phyloP scores from a whole-genome alignment of 2,888 invertebrate genomes.

The Andrena bicolor region DNA sequence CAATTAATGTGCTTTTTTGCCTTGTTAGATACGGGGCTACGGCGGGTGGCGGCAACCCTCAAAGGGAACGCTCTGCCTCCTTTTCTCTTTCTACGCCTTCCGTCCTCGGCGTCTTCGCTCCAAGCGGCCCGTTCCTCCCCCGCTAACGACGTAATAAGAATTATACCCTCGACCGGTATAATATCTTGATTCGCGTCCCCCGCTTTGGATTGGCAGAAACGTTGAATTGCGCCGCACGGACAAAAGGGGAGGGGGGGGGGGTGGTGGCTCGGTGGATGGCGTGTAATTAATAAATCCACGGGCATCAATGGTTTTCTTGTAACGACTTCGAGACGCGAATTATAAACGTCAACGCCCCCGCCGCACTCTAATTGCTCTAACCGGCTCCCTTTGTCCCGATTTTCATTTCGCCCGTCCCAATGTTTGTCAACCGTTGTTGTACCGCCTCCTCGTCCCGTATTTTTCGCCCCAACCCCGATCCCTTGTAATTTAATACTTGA shows the following conservation, averaged over 20 bases:
- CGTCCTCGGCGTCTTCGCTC: constrained; percentile 7
- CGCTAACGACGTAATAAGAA: constrained; percentile 72
- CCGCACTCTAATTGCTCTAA: constrained; percentile 42
- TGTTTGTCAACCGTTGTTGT: constrained; percentile 42
- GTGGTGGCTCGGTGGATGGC: constrained; percentile 30
- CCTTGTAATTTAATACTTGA: constrained; percentile 33
- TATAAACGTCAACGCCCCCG: constrained; percentile 40
- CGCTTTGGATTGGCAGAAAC: constrained; percentile 61
- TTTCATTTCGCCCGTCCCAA: constrained; percentile 25
- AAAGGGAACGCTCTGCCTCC: constrained; percentile 65
- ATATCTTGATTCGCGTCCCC: constrained; percentile 59
- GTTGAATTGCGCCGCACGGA: constrained; percentile 38
- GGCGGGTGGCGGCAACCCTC: constrained; percentile 64
- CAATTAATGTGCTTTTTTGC: constrained; percentile 84
- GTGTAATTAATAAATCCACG: constrained; percentile 63
- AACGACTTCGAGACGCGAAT: constrained; percentile 44
- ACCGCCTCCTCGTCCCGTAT: neutral
- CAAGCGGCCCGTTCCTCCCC: neutral
- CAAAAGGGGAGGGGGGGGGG: constrained; percentile 17
- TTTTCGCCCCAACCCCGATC: neutral
- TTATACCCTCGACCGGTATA: constrained; percentile 65
- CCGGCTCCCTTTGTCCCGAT: constrained; percentile 38
- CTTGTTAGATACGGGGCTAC: constrained; percentile 75
- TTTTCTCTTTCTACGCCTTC: neutral
- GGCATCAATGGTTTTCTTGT: constrained; percentile 40